Base-by-base conservation (phyloP, 1,140 invertebrate genomes). In the Macrobrachium nipponense region DNA sequence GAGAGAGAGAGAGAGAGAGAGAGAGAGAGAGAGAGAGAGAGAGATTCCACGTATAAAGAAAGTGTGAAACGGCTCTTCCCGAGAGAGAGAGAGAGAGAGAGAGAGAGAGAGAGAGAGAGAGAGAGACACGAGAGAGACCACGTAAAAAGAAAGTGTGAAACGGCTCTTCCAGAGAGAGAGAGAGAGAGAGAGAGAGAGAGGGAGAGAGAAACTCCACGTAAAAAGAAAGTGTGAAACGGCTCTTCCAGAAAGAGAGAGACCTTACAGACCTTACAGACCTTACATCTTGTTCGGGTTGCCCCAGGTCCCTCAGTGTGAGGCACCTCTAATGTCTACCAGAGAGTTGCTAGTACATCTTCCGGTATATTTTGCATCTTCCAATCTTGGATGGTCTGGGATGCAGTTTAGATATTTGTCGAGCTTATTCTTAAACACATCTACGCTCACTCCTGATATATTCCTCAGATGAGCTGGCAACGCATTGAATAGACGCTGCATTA, bases 1-100 rank as follows among this genome's bases (percentile, higher is more conserved):
- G 68, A 15, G 68, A 20, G 20, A 6, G 15, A 17, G 68, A 15
- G 43, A 20, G 20, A 17, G 64, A 70, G 66, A 70, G 66, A 70
- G 15, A 70, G 66, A 70, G 66, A 70, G 66, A 70, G 66, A 70
- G 66, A 70, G 66, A 70, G 66, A 70, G 66, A 70, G 66, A 70
- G 66, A 73, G 70, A 10, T 0, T 51, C 5, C 12, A 51, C 12
- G 51, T 51, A 15, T 2, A 70, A 18, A 70, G 66, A 70, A 3
- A n/a, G 66, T 36, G 27, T 36, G 0, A 72, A 7, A 72, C 2
- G 20, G 11, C 0, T 6, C 20, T 36, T 4, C 20, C 10, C 15
- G 43, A 20, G 43, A 14, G 68, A 15, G 68, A 20, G 20, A 6
- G 15, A 17, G 68, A 15, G 43, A 20, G 20, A 17, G 64, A 70